Evolutionary conservation across 2,888 invertebrate genomes (phyloP).

Genomic region (Scaptomyza tumidula): DNA sequence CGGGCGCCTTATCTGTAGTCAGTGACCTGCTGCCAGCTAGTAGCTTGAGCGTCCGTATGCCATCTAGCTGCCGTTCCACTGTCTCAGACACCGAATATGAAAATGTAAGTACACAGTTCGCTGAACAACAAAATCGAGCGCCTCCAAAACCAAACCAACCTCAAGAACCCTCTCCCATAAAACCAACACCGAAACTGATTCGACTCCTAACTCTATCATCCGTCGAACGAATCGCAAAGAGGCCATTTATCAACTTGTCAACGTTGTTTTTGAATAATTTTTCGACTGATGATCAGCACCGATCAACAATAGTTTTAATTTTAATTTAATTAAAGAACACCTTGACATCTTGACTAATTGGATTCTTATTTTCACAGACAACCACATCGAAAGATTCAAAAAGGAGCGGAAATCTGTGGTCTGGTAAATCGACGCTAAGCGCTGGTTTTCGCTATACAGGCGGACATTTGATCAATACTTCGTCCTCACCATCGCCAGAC

Average conservation of each 20-base stretch:
- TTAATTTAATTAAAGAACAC: background rate
- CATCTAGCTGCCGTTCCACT: slow-evolving; percentile 92
- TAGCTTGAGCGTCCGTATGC: slow-evolving; percentile 86
- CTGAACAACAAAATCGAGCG: slow-evolving; percentile 1
- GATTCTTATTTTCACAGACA: slow-evolving; percentile 72
- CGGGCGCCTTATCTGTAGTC: slow-evolving; percentile 85
- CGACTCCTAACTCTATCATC: background rate
- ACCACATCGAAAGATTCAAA: slow-evolving; percentile 88
- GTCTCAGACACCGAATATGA: slow-evolving; percentile 97
- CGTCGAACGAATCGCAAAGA: slow-evolving; percentile 3
- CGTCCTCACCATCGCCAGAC: slow-evolving; percentile 93
- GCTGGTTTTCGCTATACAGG: slow-evolving; percentile 94
- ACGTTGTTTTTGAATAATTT: slow-evolving; percentile 5
- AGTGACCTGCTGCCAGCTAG: slow-evolving; percentile 87
- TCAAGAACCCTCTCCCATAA: slow-evolving; percentile 3
- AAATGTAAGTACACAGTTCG: slow-evolving; percentile 88
- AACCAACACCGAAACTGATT: slow-evolving; percentile 4
- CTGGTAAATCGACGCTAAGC: slow-evolving; percentile 94
- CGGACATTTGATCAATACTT: slow-evolving; percentile 93
- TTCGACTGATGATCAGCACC: slow-evolving; percentile 13
- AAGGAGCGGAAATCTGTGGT: slow-evolving; percentile 95
- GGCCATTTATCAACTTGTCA: slow-evolving; percentile 10
- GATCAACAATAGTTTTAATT: slow-evolving; percentile 9
- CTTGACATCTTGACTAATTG: slow-evolving; percentile 2
- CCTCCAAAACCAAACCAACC: background rate